Conservation (phyloP, 2,888 invertebrate species). For the Tachystola acroxantha region DNA sequence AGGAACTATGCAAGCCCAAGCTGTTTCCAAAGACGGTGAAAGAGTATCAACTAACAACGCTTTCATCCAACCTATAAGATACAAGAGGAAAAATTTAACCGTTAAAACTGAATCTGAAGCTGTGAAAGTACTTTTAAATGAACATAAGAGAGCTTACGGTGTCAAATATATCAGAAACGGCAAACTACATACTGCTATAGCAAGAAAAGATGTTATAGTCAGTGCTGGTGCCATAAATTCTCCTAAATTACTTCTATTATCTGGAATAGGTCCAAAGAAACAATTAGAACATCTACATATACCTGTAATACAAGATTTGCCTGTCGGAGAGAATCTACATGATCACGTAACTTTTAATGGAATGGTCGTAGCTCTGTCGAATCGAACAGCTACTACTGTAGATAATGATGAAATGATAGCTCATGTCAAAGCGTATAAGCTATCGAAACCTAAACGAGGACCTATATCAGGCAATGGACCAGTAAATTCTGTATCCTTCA, state of each 20-base stretch:
- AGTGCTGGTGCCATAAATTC: conserved; percentile 48
- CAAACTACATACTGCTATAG: conserved; percentile 31
- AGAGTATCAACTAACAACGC: conserved; percentile 81
- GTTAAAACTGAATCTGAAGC: conserved; percentile 73
- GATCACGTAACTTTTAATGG: conserved; percentile 61
- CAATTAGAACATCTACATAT: conserved; percentile 40
- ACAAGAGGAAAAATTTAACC: conserved; percentile 65
- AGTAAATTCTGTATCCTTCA: conserved; percentile 74
- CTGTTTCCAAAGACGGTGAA: conserved; percentile 70
- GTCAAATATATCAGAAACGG: conserved; percentile 35
- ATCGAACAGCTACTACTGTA: conserved; percentile 63
- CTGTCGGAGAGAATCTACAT: conserved; percentile 57
- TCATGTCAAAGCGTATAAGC: conserved; percentile 54
- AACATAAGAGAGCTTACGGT: conserved; percentile 44
- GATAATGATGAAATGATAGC: conserved; percentile 47
- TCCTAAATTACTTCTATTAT: conserved; percentile 53
- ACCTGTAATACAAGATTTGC: conserved; percentile 38
- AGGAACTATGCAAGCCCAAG: conserved; percentile 78
- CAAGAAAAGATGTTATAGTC: conserved; percentile 52
- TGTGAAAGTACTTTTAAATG: conserved; percentile 73
- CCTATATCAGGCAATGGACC: conserved; percentile 75
- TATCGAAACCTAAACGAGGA: conserved; percentile 37
- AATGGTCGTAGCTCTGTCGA: conserved; percentile 69
- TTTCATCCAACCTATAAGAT: conserved; percentile 80
- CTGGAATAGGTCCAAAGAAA: conserved; percentile 51